Conservation (phyloP, 2,888 invertebrate genomes). For the Dorcus parallelipipedus region DNA sequence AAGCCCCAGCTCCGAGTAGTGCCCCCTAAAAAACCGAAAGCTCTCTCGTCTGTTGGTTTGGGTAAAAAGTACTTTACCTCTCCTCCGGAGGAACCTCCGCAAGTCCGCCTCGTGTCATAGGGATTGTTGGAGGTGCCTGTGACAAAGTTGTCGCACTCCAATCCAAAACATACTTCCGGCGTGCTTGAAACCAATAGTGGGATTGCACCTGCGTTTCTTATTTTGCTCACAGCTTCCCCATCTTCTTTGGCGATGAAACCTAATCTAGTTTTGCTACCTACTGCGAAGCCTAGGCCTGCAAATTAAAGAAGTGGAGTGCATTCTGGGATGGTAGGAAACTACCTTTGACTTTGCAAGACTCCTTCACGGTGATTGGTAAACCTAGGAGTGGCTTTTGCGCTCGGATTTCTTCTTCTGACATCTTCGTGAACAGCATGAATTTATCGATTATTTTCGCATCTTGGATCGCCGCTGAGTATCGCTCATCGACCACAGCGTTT, state of each 20-base stretch:
- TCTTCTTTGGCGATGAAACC: constrained; percentile 54
- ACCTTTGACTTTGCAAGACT: constrained; percentile 72
- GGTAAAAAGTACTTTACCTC: constrained; percentile 47
- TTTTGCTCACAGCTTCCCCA: constrained; percentile 65
- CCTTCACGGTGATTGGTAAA: constrained; percentile 82
- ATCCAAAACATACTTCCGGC: constrained; percentile 90
- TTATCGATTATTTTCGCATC: constrained; percentile 74
- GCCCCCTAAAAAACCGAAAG: constrained; percentile 54
- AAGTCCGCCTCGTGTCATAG: constrained; percentile 78
- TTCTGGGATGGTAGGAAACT: constrained; percentile 29
- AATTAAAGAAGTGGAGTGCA: too few relatives aligned
- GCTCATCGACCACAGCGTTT: constrained; percentile 77
- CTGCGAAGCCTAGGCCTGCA: constrained; percentile 2
- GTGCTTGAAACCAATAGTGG: constrained; percentile 88
- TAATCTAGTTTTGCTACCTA: constrained; percentile 25
- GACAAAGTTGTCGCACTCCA: constrained; percentile 81
- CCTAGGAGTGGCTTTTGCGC: constrained; percentile 74
- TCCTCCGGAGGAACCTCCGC: constrained; percentile 93
- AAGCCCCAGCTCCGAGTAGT: constrained; percentile 70
- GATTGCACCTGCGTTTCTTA: constrained; percentile 82
- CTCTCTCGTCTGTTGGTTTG: not conserved
- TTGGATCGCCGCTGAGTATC: constrained; percentile 69
- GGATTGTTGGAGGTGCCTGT: constrained; percentile 83
- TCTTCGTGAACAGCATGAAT: constrained; percentile 48
- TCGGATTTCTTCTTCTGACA: constrained; percentile 59